Conservation (phyloP, 2,113 vertebrate species). For the Ptyas mucosa region DNA sequence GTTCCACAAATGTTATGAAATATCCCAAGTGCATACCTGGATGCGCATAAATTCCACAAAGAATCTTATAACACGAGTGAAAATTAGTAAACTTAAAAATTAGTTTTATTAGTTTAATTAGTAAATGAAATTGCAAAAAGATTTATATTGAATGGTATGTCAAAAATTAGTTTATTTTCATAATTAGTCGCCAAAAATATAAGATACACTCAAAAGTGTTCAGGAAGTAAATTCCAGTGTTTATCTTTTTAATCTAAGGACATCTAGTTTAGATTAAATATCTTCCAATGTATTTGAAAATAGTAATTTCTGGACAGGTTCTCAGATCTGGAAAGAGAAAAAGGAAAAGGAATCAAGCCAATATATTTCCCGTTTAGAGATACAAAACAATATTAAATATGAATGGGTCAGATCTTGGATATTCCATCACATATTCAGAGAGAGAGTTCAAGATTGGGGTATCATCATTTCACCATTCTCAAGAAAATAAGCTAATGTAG, state of each 20-base stretch:
- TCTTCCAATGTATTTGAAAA: background rate
- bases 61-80: background rate
- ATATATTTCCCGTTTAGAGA: background rate
- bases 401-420: conserved; percentile 71
- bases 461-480: conserved; percentile 13
- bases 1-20: background rate
- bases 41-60: background rate
- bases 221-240: background rate
- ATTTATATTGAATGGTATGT: background rate
- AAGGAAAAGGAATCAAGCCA: background rate
- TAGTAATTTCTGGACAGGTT: background rate
- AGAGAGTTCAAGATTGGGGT: conserved; percentile 69
- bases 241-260: background rate
- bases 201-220: background rate
- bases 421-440: conserved; percentile 72
- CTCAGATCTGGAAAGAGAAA: conserved; percentile 31
- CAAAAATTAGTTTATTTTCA: background rate
- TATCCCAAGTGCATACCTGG: background rate
- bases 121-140: background rate
- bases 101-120: background rate
- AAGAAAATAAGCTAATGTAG: conserved; percentile 25
- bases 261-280: background rate
- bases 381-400: background rate
- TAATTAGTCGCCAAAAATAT: background rate
- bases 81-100: background rate